phyloP scores from a whole-genome alignment of 2,888 invertebrate genomes.

The Caenorhabditis angaria region DNA sequence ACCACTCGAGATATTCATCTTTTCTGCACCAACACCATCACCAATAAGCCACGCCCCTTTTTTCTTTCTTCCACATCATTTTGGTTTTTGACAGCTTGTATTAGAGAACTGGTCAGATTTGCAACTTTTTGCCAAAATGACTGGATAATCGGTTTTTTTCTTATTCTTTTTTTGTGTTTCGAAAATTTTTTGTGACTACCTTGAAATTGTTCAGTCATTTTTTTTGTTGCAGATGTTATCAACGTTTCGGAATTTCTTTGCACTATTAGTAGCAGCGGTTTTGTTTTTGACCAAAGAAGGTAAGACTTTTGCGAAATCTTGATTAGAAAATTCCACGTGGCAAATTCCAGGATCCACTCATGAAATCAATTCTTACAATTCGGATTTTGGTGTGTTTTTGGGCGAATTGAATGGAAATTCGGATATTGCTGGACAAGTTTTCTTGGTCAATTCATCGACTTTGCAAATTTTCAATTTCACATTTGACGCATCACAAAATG shows the following conservation, averaged over 20 bases:
- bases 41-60: neutral
- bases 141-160: neutral
- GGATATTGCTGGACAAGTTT: constrained; percentile 60
- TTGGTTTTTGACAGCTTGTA: neutral
- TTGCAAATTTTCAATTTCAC: constrained; percentile 71
- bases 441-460: constrained; percentile 69
- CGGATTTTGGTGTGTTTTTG: constrained; percentile 62
- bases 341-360: constrained; percentile 1
- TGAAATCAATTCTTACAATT: constrained; percentile 53
- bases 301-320: neutral
- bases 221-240: constrained; percentile 3
- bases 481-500: constrained; percentile 66
- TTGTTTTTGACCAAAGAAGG: neutral
- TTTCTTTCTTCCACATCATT: constrained; percentile 12
- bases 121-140: neutral
- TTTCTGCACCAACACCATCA: neutral
- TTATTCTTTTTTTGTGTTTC: neutral
- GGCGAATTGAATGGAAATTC: constrained; percentile 57
- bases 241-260: neutral
- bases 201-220: neutral
- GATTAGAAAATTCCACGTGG: no score
- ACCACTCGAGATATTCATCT: constrained; percentile 45
- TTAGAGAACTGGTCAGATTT: neutral
- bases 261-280: neutral
- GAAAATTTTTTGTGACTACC: neutral